Conservation (phyloP, 2,113 vertebrate species). For the Ptilonorhynchus violaceus region DNA sequence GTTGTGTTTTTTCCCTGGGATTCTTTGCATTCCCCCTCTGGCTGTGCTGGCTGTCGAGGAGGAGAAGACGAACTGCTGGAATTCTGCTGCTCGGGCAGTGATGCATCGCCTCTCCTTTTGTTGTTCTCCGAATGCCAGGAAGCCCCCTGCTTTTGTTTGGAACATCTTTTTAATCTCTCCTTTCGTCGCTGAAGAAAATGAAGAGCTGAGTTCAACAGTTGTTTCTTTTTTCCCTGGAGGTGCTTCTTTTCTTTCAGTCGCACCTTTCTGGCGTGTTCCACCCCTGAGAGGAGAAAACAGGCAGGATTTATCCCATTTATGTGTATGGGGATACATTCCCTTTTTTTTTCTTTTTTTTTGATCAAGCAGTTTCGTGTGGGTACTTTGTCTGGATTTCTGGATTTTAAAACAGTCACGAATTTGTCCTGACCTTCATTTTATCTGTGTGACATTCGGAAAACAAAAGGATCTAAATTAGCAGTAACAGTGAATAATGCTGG, state of each 20-base stretch:
- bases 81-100: background rate
- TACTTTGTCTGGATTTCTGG: background rate
- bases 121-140: background rate
- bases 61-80: background rate
- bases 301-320: background rate
- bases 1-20: background rate
- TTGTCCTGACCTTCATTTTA: background rate
- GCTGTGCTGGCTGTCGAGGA: background rate
- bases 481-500: background rate
- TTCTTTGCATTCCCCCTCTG: background rate
- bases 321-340: background rate
- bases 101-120: background rate
- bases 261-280: background rate
- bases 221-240: background rate
- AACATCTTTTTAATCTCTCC: background rate
- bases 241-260: background rate
- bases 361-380: background rate
- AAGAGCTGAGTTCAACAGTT: background rate
- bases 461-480: background rate
- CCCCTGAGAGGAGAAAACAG: background rate
- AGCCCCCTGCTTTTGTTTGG: background rate
- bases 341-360: background rate
- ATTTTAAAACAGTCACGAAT: background rate
- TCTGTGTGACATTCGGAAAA: background rate
- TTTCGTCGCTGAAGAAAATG: background rate